Evolutionary conservation across 2,113 vertebrate genomes (phyloP).

Genomic region (Chaetops frenatus): DNA sequence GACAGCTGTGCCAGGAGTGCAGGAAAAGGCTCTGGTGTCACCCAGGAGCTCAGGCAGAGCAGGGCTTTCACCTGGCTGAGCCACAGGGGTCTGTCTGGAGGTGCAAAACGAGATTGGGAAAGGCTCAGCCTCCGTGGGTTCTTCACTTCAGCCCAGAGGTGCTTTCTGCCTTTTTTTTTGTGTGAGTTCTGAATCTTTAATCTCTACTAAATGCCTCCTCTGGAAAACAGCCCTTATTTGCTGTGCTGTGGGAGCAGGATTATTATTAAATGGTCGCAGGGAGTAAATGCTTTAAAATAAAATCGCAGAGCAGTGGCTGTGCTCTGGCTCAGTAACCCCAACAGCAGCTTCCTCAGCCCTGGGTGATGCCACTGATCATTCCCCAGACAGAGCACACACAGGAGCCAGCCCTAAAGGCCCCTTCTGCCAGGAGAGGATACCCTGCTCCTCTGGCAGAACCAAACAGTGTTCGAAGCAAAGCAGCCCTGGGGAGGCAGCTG

Average conservation of each 20-base stretch:
- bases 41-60: neutral
- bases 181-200: neutral
- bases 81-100: neutral
- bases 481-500: fast-evolving
- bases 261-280: neutral
- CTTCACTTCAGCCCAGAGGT: neutral
- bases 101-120: fast-evolving
- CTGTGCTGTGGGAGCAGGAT: neutral
- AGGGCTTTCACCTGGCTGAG: neutral
- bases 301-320: neutral
- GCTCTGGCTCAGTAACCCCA: neutral
- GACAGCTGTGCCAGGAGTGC: neutral
- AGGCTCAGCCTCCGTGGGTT: fast-evolving
- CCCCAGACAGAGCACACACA: neutral
- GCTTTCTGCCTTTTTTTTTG: neutral
- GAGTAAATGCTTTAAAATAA: neutral
- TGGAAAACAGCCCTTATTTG: neutral
- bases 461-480: neutral
- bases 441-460: neutral
- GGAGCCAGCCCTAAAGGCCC: neutral
- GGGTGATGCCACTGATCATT: neutral
- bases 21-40: neutral
- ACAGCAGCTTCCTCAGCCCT: neutral
- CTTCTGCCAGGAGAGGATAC: neutral
- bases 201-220: neutral